These are phyloP conservation scores for Ammodramus savannarum DNA, from an alignment of 2,113 vertebrate species.

Conservation along the genomic window DNA sequence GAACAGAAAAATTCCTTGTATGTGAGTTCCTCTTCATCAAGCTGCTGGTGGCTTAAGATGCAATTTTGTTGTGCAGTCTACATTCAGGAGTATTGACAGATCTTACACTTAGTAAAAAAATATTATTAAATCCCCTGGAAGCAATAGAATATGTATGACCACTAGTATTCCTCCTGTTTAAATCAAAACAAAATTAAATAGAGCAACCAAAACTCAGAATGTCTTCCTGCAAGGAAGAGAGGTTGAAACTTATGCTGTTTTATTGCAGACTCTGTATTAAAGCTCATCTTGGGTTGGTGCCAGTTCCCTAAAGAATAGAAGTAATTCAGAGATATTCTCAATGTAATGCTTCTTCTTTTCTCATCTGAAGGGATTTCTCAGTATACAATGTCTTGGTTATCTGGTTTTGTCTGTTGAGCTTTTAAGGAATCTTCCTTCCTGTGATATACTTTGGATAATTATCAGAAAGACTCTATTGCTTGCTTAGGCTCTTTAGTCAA, in stretches of 20 bases:
- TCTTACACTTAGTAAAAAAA: not conserved
- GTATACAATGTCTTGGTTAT: not conserved
- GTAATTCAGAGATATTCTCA: not conserved
- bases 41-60: not conserved
- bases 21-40: not conserved
- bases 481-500: not conserved
- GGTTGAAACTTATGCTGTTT: not conserved
- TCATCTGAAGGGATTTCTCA: not conserved
- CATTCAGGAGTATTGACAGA: not conserved
- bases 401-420: not conserved
- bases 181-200: not conserved
- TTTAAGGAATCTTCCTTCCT: not conserved
- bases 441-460: not conserved
- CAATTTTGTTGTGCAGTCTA: not conserved
- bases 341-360: not conserved
- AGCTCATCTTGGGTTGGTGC: not conserved
- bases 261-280: not conserved
- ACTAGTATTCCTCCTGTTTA: not conserved
- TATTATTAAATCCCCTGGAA: not conserved
- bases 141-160: not conserved
- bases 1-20: not conserved
- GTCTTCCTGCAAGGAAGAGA: not conserved
- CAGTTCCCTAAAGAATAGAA: not conserved
- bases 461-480: not conserved
- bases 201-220: not conserved